Evolutionary conservation across 2,113 vertebrate species (phyloP), one percentile per base, ranked within the genome.

Genomic region (Peromyscus leucopus): DNA sequence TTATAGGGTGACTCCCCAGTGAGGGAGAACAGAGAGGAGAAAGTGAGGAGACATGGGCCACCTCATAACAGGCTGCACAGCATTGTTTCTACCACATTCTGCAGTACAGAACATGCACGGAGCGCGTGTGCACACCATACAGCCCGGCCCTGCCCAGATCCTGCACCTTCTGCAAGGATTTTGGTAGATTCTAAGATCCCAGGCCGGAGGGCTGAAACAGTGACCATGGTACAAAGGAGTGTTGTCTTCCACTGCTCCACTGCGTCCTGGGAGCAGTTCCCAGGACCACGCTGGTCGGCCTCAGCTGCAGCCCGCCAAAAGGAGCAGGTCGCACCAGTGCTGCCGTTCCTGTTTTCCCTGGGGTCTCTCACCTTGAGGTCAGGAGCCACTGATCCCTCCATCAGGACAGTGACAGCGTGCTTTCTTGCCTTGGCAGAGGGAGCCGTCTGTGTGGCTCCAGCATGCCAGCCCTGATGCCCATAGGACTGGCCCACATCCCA

Each of bases 201-300:
- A 12, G 5, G 26, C 39, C 4, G n/a, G 7, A 19, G 84, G 67
- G n/a, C 19, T 1, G 13, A 84, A 16, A 82, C 26, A 0, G 7
- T 0, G 0, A 3, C 21, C 19, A 39, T 19, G 8, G 8, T 33
- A 24, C 17, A 7, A 42, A 59, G n/a, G 17, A 46, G 3, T 9
- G n/a, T 12, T 65, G 74, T 21, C 16, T 61, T 24, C 57, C 42
- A 42, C n/a, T 7, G 31, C 0, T 0, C 1, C 0, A 0, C 87
- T 91, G 33, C 39, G 4, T n/a, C 31, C 71, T 71, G 95, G 55
- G 78, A 51, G 22, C 33, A 7, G 48, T 21, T 39, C 39, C 42
- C 82, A 16, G 17, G n/a, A 76, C 61, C n/a, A 15, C 11, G 39
- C 22, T 71, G 82, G 83, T 0, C 1, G 0, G 16, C 82, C 31